A percentile compares a stretch with the other conserved stretches of the same genome.
Conservation (phyloP, 2,797 vertebrate species). For the Petrocephalus sullivani region DNA sequence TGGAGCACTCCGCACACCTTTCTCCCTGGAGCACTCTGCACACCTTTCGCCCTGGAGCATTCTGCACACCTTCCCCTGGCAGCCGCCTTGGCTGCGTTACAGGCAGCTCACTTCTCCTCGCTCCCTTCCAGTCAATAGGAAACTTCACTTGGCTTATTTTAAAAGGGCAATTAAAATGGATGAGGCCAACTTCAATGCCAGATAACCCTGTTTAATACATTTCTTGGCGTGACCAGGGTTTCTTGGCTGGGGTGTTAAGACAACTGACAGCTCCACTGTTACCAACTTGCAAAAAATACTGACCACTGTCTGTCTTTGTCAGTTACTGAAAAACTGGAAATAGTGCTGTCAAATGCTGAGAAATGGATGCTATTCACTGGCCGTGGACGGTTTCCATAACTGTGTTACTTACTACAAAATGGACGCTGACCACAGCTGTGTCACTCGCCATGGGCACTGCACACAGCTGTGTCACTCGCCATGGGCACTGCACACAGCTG, state of each 20-base stretch:
- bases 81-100: neutral
- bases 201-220: neutral
- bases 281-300: neutral
- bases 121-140: neutral
- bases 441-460: no score
- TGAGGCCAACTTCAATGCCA: neutral
- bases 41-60: neutral
- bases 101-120: neutral
- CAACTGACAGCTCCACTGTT: neutral
- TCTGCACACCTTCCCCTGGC: neutral
- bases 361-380: neutral
- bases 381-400: no score
- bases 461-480: no score
- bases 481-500: neutral
- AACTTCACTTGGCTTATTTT: neutral
- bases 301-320: neutral
- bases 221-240: neutral
- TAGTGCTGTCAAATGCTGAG: neutral
- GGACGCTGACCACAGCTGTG: no score
- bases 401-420: no score
- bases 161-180: neutral
- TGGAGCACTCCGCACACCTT: no score
- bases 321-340: neutral
- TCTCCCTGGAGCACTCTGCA: no score
- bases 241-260: neutral